Evolutionary conservation across 2,113 vertebrate genomes (phyloP).

Genomic region (Ursus arctos): DNA sequence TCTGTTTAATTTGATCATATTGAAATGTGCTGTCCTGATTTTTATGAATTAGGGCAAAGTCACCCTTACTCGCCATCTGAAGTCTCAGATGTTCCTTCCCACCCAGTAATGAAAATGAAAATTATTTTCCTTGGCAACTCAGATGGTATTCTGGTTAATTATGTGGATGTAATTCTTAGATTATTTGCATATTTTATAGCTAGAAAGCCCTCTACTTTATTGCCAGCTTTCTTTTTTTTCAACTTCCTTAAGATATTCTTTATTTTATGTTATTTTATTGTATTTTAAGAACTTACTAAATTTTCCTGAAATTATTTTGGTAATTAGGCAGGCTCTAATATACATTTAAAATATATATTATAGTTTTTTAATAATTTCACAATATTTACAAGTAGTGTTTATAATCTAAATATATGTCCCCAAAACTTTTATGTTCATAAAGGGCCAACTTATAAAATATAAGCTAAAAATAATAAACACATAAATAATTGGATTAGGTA

Average conservation of each 20-base stretch:
- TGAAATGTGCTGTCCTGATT: slow-evolving; percentile 63
- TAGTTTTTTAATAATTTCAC: neutral
- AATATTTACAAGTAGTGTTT: neutral
- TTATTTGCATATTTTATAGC: slow-evolving; percentile 55
- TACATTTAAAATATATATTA: neutral
- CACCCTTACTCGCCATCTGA: slow-evolving; percentile 74
- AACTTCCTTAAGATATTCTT: neutral
- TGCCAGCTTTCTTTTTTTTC: neutral
- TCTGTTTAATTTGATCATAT: slow-evolving; percentile 73
- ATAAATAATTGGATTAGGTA: neutral
- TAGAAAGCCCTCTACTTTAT: slow-evolving; percentile 17
- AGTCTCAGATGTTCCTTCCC: slow-evolving; percentile 76
- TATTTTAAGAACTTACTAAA: slow-evolving; percentile 2
- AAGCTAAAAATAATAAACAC: neutral
- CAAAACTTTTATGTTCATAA: neutral
- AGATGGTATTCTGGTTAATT: slow-evolving; percentile 61
- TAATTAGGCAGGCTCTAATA: neutral
- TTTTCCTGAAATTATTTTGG: neutral
- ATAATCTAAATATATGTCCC: neutral
- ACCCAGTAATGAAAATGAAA: slow-evolving; percentile 72
- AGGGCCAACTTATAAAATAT: neutral
- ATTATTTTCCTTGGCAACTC: slow-evolving; percentile 74
- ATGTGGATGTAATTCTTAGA: slow-evolving; percentile 52
- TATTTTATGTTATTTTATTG: neutral
- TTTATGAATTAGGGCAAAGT: slow-evolving; percentile 77